Conservation (phyloP, 2,888 invertebrate genomes). For the Ophonus ardosiacus region DNA sequence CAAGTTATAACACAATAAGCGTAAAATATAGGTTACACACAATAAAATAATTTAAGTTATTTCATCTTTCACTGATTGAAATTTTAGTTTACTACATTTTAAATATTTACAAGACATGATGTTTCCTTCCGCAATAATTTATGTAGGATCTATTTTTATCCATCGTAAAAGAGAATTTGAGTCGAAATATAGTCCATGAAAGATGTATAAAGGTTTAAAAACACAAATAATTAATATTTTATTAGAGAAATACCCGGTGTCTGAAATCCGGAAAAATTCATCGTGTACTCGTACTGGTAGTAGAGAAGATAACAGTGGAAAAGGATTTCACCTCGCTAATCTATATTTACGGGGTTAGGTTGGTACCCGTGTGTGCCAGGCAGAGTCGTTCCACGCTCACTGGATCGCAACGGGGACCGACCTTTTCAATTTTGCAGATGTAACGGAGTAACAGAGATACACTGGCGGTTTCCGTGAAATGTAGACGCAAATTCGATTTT, state of each 20-base stretch:
- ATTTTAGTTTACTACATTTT: not conserved
- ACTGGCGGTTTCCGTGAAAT: not conserved
- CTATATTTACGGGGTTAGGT: constrained; percentile 35
- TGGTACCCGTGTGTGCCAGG: constrained; percentile 35
- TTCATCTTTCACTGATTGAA: not conserved
- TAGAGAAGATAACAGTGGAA: constrained; percentile 39
- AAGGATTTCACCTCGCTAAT: constrained; percentile 33
- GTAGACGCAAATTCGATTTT: not conserved
- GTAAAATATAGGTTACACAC: too few species aligned
- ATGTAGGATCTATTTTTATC: not conserved
- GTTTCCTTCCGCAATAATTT: constrained; percentile 22
- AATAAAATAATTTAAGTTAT: too few species aligned
- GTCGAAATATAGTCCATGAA: constrained; percentile 9
- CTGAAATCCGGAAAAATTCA: not conserved
- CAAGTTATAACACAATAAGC: too few species aligned
- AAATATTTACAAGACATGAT: constrained; percentile 21
- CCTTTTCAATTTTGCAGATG: constrained; percentile 59
- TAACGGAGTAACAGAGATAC: constrained; percentile 18
- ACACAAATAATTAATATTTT: constrained; percentile 32
- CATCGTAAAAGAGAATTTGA: constrained; percentile 7
- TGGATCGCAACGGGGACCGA: not conserved
- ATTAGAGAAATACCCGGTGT: constrained; percentile 25
- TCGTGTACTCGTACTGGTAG: constrained; percentile 4
- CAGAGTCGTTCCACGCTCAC: constrained; percentile 8
- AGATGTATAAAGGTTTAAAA: constrained; percentile 31